Percentiles rank a stretch among this genome's conserved stretches.
phyloP scores from a whole-genome alignment of 2,113 vertebrate genomes.

The Megaceryle torquata region DNA sequence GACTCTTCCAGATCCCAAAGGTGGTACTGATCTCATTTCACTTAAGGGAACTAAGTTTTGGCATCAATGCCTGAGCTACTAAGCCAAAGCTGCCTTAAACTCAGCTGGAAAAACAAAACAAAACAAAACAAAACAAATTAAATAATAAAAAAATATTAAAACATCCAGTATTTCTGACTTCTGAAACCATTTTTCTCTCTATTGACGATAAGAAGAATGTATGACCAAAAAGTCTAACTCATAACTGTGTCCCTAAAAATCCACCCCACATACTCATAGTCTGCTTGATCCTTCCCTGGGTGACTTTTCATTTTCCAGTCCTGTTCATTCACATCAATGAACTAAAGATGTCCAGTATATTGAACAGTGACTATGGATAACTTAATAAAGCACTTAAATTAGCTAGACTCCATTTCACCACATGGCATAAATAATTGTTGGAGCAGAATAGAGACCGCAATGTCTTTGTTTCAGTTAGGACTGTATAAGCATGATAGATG shows the following conservation, averaged over 20 bases:
- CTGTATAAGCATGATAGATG: neutral
- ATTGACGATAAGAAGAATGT: neutral
- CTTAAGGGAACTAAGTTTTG: neutral
- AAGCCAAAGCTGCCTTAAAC: neutral
- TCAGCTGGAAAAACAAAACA: neutral
- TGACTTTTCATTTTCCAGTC: neutral
- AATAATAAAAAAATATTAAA: neutral
- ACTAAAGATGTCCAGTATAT: neutral
- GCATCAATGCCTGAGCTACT: neutral
- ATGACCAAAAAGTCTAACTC: neutral
- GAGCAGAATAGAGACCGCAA: neutral
- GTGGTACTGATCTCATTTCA: neutral
- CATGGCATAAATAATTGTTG: neutral
- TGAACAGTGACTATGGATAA: neutral
- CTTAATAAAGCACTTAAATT: neutral
- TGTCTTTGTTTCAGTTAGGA: neutral
- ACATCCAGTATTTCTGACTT: neutral
- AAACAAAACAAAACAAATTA: neutral
- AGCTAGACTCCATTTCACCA: neutral
- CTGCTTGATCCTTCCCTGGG: neutral
- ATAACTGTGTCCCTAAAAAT: neutral
- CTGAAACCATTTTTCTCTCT: neutral
- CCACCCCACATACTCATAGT: neutral
- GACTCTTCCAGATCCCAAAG: neutral
- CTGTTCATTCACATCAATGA: neutral